A percentile compares a stretch with the other conserved stretches of the same genome.
phyloP scores from a whole-genome alignment of 2,888 invertebrate species.

The Polyommatus iphigenia region DNA sequence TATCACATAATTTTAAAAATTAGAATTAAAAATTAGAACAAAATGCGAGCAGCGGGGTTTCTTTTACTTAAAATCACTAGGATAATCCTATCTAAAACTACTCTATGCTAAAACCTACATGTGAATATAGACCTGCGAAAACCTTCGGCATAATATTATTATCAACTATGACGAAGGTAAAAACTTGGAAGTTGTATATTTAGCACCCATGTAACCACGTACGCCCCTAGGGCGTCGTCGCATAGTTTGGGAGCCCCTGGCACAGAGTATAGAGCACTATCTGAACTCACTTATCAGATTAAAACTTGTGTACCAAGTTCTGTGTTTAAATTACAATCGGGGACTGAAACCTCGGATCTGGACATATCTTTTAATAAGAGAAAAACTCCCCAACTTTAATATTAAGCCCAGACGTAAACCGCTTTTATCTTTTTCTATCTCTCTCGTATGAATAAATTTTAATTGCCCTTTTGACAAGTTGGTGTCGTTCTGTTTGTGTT shows the following conservation, averaged over 20 bases:
- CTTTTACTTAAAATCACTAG: too few species aligned
- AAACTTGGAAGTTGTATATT: too few species aligned
- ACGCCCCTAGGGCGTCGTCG: background rate
- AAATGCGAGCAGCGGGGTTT: too few species aligned
- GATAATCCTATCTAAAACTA: too few species aligned
- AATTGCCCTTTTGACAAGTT: background rate
- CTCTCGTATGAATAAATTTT: background rate
- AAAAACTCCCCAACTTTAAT: slow-evolving; percentile 12
- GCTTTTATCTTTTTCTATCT: slow-evolving; percentile 10
- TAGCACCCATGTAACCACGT: too few species aligned
- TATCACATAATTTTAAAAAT: too few species aligned
- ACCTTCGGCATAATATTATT: too few species aligned
- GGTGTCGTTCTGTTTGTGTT: background rate
- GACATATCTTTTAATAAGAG: slow-evolving; percentile 21
- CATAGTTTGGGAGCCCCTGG: background rate
- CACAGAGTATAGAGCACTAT: background rate
- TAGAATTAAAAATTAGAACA: too few species aligned
- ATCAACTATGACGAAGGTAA: too few species aligned
- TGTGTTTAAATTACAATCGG: slow-evolving; percentile 5
- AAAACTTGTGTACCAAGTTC: background rate
- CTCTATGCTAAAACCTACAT: too few species aligned
- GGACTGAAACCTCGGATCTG: background rate
- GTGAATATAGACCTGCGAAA: too few species aligned
- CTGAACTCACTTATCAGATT: slow-evolving; percentile 1
- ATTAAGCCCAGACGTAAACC: background rate